Evolutionary conservation across 2,888 invertebrate genomes (phyloP), one percentile per base, ranked within the genome.

Genomic region (Heliothis peltigera): DNA sequence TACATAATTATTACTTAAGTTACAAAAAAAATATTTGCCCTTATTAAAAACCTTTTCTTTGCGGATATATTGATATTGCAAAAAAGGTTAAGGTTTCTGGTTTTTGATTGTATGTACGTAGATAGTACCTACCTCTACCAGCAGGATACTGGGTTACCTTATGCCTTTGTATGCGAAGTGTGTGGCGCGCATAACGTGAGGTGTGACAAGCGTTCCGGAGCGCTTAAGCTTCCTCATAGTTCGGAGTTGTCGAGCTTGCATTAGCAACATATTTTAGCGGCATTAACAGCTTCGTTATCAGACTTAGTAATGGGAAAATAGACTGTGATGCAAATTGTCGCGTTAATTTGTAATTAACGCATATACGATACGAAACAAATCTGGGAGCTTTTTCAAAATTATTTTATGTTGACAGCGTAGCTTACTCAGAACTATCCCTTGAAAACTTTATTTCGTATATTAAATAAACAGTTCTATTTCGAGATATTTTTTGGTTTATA

Each of bases 191-290:
- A 53, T 49, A 70, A 32, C 48, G 17, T 21, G n/a, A 54, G 43
- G 25, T 67, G 64, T 25, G 8, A 67, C 19, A 35, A 51, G 47
- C 60, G 28, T 48, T 67, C 28, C 21, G 39, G 22, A 66, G 46
- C 19, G 22, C 19, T 39, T 39, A 39, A 39, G 39, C 39, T 70
- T 32, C 39, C 19, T 52, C 32, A 42, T 25, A 62, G 32, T 18
- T 22, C 22, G 42, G 70, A 42, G 6, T 52, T 70, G 46, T 52
- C 22, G 70, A 25, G 46, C 19, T 52, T 35, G 52, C 51, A 47
- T 52, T 70, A 42, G 8, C 15, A 17, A 39, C 70, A 52, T 52
- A 70, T 47, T 42, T 52, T 17, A 25, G 10, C 12, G 2, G 47
- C 28, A 17, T 52, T 52, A 10, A 21, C n/a, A 18, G 12, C 2